Evolutionary conservation across 2,888 invertebrate species (phyloP).

Genomic region (Odontomyia ornata): DNA sequence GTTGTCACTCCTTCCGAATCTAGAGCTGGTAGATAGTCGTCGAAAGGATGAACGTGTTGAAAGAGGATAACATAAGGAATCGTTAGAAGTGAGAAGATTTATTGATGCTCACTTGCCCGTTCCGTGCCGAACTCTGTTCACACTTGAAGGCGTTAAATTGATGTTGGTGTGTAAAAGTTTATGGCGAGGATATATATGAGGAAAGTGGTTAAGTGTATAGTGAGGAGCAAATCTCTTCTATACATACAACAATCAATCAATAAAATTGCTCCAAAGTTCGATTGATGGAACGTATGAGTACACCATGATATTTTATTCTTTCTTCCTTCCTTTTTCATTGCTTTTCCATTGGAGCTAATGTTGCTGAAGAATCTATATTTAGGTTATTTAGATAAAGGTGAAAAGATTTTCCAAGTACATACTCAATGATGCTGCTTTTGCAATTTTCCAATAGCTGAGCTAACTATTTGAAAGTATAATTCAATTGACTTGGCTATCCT

Average conservation of each 20-base stretch:
- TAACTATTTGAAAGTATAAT: no score
- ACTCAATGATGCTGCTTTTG: no score
- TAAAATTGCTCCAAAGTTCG: not conserved
- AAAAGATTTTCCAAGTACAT: no score
- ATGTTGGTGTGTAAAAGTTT: slow-evolving; percentile 22
- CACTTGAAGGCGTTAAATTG: slow-evolving; percentile 20
- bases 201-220: slow-evolving; percentile 8
- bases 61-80: not conserved
- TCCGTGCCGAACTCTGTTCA: not conserved
- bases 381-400: no score
- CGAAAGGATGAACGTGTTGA: not conserved
- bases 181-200: slow-evolving; percentile 9
- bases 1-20: no score
- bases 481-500: no score
- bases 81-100: slow-evolving; percentile 5
- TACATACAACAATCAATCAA: slow-evolving; percentile 32
- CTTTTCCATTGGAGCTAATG: no score
- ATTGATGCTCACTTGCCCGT: slow-evolving; percentile 1
- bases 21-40: not conserved
- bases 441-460: no score
- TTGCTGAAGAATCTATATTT: no score
- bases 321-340: no score
- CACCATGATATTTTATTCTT: no score
- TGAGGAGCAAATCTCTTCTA: slow-evolving; percentile 26
- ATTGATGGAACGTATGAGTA: no score